Base-by-base conservation (phyloP, 2,888 invertebrate genomes). In the Polia nebulosa region DNA sequence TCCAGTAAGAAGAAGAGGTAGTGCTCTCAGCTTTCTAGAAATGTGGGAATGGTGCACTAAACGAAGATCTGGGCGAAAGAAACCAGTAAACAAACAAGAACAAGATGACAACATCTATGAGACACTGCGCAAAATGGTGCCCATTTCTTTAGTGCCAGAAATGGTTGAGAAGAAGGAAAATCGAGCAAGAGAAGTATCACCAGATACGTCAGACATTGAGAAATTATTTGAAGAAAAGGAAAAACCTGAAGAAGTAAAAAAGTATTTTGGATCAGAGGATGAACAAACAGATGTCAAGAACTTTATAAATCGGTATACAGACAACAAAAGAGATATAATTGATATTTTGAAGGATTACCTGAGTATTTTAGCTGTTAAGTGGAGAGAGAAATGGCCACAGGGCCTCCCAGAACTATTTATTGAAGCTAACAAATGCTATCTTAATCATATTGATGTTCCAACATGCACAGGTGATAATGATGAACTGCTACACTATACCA, bases 11-110 rank as follows among this genome's bases (percentile, higher is more conserved):
- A 94, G 98, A n/a, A 95, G 97, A 72, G 96, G 98, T 45, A 97
- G 97, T 90, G 97, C 97, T 36, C 92, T 98, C 17, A 97, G 97
- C 57, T 97, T 97, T 81, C 90, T 98, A 27, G 97, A 97, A 83
- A 97, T 97, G 81, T 97, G 98, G 97, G 97, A 97, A 59, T 98
- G 98, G 97, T 97, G 97, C 82, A 93, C 96, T 61, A 97, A 96
- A 81, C 88, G 96, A 25, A 95, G 96, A 73, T 96, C 96, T 15
- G 92, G 92, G 0, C 87, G 95, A n/a, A 96, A 95, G 66, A 95
- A 95, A 88, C 89, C 96, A 7, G 94, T 53, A 0, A 65, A 93
- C 8, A 81, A 84, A 51, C 76, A 65, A 64, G 82, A 84, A 20
- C 74, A 72, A 81, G 96, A 96, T 89, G 96, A 97, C 78, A 97